Conservation (phyloP, 2,888 invertebrate species). For the Noctua janthe region DNA sequence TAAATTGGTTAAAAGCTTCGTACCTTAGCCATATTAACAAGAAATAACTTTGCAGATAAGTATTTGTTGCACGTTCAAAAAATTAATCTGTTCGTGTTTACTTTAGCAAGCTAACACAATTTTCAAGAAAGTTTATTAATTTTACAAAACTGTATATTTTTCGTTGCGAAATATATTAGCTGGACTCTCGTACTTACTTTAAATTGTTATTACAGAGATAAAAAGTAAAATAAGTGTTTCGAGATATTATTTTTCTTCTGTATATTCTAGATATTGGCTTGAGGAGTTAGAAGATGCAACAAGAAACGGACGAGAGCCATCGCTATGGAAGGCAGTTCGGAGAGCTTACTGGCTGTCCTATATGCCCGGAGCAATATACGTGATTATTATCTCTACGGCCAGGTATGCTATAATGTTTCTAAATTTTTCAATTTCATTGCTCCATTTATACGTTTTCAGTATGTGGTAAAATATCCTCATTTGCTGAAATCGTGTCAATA, state of each 20-base stretch:
- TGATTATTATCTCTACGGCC: slow-evolving; percentile 88
- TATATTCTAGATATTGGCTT: slow-evolving; percentile 88
- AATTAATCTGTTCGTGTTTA: slow-evolving; percentile 12
- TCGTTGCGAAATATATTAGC: not conserved
- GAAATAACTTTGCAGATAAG: slow-evolving; percentile 12
- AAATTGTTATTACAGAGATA: not conserved
- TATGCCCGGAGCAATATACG: slow-evolving; percentile 89
- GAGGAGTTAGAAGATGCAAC: slow-evolving; percentile 87
- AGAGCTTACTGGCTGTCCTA: slow-evolving; percentile 90
- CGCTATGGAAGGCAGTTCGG: slow-evolving; percentile 89
- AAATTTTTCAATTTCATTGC: not conserved
- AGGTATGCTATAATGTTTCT: slow-evolving; percentile 68
- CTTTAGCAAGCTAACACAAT: slow-evolving; percentile 10
- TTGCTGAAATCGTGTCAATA: not conserved
- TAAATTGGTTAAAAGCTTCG: slow-evolving; percentile 40
- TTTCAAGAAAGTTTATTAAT: slow-evolving; percentile 6
- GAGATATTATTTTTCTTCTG: not conserved
- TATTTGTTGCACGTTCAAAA: slow-evolving; percentile 29
- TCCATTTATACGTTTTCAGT: not conserved
- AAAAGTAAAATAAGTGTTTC: not conserved
- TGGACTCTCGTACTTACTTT: not conserved
- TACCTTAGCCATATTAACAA: slow-evolving; percentile 26
- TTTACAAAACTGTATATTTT: not conserved
- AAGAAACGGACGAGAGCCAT: slow-evolving; percentile 87
- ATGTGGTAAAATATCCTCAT: not conserved